phyloP scores from a whole-genome alignment of 2,113 vertebrate species.

The Meriones unguiculatus region DNA sequence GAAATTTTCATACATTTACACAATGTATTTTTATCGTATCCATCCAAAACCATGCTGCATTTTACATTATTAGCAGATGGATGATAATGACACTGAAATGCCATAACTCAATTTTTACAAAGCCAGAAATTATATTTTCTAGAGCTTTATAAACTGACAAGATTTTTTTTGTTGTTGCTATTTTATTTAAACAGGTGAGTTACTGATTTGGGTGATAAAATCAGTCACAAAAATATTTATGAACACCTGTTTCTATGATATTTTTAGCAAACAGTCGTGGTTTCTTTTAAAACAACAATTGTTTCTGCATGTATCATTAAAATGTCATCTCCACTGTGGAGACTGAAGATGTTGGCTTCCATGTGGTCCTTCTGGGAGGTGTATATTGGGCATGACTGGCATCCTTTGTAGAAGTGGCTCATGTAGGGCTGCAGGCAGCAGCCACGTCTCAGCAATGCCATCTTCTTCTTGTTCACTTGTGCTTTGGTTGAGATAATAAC shows the following conservation, averaged over 20 bases:
- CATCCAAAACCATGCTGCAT: background rate
- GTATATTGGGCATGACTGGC: fast-evolving
- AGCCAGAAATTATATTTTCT: slow-evolving; percentile 19
- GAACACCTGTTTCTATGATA: slow-evolving; percentile 4
- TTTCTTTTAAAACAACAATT: background rate
- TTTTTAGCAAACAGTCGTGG: background rate
- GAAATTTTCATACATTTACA: background rate
- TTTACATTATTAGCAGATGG: slow-evolving; percentile 43
- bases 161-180: background rate
- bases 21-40: background rate
- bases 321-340: background rate
- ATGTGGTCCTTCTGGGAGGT: fast-evolving
- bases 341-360: background rate
- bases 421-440: background rate
- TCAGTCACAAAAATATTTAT: slow-evolving; percentile 31
- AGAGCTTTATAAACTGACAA: background rate
- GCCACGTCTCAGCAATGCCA: fast-evolving
- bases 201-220: slow-evolving; percentile 35
- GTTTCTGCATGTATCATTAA: background rate
- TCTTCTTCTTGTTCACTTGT: background rate
- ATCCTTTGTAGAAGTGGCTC: fast-evolving
- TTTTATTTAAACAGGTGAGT: slow-evolving; percentile 55
- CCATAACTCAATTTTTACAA: background rate
- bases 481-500: background rate
- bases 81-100: slow-evolving; percentile 40